These are phyloP conservation scores for Monomorium pharaonis DNA, from an alignment of 1,140 invertebrate genomes.

Conservation along the genomic window DNA sequence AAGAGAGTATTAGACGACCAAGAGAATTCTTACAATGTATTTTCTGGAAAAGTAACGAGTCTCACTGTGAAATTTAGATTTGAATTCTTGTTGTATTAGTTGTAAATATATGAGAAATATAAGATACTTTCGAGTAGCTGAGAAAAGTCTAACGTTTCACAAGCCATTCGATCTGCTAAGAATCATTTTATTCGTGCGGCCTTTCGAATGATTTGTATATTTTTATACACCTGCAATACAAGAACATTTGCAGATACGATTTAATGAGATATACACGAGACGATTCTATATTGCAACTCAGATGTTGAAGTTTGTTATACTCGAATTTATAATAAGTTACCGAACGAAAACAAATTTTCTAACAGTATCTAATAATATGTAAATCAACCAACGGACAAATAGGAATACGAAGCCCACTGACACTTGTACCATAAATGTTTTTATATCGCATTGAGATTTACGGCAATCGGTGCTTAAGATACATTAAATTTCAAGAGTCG, in stretches of 20 bases:
- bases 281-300: slow-evolving; percentile 56
- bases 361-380: slow-evolving; percentile 52
- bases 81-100: slow-evolving; percentile 63
- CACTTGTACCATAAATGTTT: slow-evolving; percentile 58
- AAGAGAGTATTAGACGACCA: slow-evolving; percentile 57
- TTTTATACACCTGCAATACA: slow-evolving; percentile 60
- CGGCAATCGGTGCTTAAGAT: slow-evolving; percentile 61
- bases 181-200: slow-evolving; percentile 63
- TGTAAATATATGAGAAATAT: slow-evolving; percentile 62
- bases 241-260: slow-evolving; percentile 47
- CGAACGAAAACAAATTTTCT: slow-evolving; percentile 55
- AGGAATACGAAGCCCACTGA: slow-evolving; percentile 33
- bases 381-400: slow-evolving; percentile 43
- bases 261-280: slow-evolving; percentile 29
- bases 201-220: slow-evolving; percentile 66
- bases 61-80: slow-evolving; percentile 57
- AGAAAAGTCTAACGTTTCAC: slow-evolving; percentile 60
- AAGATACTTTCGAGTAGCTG: slow-evolving; percentile 53
- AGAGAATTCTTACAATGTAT: slow-evolving; percentile 56
- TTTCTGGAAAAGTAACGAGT: slow-evolving; percentile 51
- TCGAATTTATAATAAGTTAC: slow-evolving; percentile 58
- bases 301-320: slow-evolving; percentile 57
- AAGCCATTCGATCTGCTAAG: slow-evolving; percentile 60
- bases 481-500: slow-evolving; percentile 56
- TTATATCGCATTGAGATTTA: slow-evolving; percentile 62